Base-by-base conservation (phyloP, 2,888 invertebrate species). In the Tenodera sinensis region DNA sequence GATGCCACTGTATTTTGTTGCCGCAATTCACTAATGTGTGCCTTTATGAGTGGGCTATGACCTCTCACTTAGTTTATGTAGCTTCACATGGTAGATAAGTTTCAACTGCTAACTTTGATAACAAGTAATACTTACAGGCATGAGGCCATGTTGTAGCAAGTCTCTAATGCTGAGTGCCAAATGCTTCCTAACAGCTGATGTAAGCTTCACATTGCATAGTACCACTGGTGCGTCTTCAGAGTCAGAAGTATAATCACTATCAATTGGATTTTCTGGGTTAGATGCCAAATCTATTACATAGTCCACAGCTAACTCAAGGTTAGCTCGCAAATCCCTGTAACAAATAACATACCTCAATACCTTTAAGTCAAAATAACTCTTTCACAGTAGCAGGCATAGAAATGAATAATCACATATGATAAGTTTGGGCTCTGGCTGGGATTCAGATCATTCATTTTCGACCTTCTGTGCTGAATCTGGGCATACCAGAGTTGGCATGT, bases 91-190 rank as follows among this genome's bases (percentile, higher is more conserved):
- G 2, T 42, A 1, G 42, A 42, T 12, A 42, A 42, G 42, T 42
- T 42, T 42, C 42, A 42, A 9, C 12, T 42, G 42, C 2, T 9
- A 42, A 6, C 34, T 34, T 6, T 42, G 42, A 1, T 42, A 6
- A 42, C 42, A 71, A 71, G 20, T 15, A 91, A 94, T 92, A 89
- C 94, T 93, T 93, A 94, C 92, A 89, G 96, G 95, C 92, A 95
- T 95, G 42, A 98, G 94, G 0, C 99, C 99, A 93, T 99, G 99
- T 93, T 99, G 98, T 91, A 99, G 96, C 47, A 99, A 94, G 93
- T 99, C 98, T 91, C 98, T 95, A 90, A 99, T 94, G 88, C 98
- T 97, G n/a, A 97, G 95, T 27, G 98, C 97, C 89, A 99, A 95
- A 92, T 98, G 97, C 93, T 98, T 98, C 54, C 99, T 95, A 8